Evolutionary conservation across 2,888 invertebrate genomes (phyloP).

Genomic region (Conomelus anceps): DNA sequence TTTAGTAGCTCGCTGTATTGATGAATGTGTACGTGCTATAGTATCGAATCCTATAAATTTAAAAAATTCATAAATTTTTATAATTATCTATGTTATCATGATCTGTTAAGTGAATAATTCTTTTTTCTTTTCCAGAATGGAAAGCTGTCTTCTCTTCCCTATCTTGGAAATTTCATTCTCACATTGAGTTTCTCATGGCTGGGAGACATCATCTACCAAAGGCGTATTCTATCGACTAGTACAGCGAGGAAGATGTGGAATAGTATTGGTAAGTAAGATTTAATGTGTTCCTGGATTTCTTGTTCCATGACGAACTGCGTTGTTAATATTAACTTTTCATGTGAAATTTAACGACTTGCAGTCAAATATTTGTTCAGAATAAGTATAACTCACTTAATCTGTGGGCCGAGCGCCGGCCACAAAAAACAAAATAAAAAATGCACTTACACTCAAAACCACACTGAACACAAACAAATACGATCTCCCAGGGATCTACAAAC

Average conservation of each 20-base stretch:
- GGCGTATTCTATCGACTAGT: slow-evolving; percentile 48
- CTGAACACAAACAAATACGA: too few species aligned
- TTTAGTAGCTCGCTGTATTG: too few species aligned
- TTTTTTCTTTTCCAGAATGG: slow-evolving; percentile 51
- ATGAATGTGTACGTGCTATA: not conserved
- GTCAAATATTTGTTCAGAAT: too few species aligned
- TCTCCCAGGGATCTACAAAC: too few species aligned
- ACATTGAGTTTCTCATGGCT: slow-evolving; percentile 62
- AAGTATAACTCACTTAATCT: too few species aligned
- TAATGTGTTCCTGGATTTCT: too few species aligned
- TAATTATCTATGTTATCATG: not conserved
- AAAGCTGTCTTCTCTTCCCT: slow-evolving; percentile 62
- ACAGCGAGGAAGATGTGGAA: slow-evolving; percentile 60
- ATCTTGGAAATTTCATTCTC: slow-evolving; percentile 62
- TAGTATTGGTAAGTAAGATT: slow-evolving; percentile 53
- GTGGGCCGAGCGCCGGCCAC: not conserved
- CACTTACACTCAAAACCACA: too few species aligned
- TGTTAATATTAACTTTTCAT: too few species aligned
- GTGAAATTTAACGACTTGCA: too few species aligned
- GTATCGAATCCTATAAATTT: not conserved
- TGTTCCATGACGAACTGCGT: too few species aligned
- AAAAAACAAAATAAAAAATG: not conserved
- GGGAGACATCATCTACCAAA: slow-evolving; percentile 54
- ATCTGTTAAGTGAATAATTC: not conserved
- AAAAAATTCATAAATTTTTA: not conserved